Conservation (phyloP, 53 echinoderm and acorn worm species). For the Paracentrotus lividus region DNA sequence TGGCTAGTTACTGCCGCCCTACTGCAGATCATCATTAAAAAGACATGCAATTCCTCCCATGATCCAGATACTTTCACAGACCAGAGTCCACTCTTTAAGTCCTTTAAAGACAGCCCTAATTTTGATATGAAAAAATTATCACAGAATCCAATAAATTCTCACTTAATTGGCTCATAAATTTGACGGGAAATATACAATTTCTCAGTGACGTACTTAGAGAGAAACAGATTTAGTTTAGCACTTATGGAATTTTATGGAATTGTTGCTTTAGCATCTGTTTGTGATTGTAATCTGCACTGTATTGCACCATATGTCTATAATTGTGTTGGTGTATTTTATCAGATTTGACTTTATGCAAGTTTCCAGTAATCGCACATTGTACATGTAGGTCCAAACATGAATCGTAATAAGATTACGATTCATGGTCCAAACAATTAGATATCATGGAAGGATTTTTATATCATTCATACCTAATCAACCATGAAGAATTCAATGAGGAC, state of each 20-base stretch:
- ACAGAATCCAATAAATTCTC: not conserved
- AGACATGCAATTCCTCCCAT: not conserved
- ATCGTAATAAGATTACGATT: too few species aligned
- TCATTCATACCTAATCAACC: not conserved
- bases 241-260: too few species aligned
- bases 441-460: not conserved
- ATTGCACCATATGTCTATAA: not conserved
- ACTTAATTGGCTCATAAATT: not conserved
- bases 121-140: not conserved
- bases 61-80: slow-evolving; percentile 10
- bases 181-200: not conserved
- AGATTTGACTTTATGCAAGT: not conserved
- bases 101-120: not conserved
- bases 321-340: not conserved
- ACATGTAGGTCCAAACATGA: not conserved
- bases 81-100: not conserved
- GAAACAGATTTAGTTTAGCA: not conserved
- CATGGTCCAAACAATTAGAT: too few species aligned
- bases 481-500: not conserved
- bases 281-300: not conserved
- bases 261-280: not conserved
- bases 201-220: not conserved
- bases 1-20: slow-evolving; percentile 29
- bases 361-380: not conserved
- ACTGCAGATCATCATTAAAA: not conserved